Conservation (phyloP, 2,888 invertebrate species). For the Euzophera pinguis region DNA sequence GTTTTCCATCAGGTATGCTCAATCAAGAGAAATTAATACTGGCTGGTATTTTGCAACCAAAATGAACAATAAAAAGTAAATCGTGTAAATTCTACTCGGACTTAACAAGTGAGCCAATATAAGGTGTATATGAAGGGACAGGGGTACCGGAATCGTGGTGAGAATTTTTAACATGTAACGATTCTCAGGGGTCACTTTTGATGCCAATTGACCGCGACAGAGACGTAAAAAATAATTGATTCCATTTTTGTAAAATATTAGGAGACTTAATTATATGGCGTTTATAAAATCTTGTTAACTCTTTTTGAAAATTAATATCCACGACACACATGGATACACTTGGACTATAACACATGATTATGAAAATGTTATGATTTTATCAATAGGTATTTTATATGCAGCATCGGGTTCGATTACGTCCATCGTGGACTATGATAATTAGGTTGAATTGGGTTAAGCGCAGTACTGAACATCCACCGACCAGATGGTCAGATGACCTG, state of each 20-base stretch:
- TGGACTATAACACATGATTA: too few relatives aligned
- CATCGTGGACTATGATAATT: too few relatives aligned
- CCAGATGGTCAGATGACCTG: too few relatives aligned
- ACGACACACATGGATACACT: too few relatives aligned
- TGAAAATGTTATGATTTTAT: too few relatives aligned
- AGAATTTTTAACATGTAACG: neutral
- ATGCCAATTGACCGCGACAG: neutral
- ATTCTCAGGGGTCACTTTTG: conserved; percentile 4
- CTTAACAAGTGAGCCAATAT: conserved; percentile 46
- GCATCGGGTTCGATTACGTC: too few relatives aligned
- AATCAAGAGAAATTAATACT: neutral
- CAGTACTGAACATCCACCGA: too few relatives aligned
- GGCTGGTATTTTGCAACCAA: neutral
- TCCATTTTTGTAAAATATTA: neutral
- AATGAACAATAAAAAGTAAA: conserved; percentile 1
- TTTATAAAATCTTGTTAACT: too few relatives aligned
- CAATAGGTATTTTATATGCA: too few relatives aligned
- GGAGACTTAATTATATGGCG: neutral
- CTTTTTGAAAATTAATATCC: too few relatives aligned
- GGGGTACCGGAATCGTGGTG: neutral
- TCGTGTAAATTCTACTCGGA: conserved; percentile 10
- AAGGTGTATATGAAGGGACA: conserved; percentile 14
- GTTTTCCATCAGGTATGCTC: too few relatives aligned
- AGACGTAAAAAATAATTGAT: neutral
- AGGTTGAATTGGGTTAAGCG: too few relatives aligned